Evolutionary conservation across 2,797 vertebrate genomes (phyloP).

Genomic region (Syndactyla subalaris): DNA sequence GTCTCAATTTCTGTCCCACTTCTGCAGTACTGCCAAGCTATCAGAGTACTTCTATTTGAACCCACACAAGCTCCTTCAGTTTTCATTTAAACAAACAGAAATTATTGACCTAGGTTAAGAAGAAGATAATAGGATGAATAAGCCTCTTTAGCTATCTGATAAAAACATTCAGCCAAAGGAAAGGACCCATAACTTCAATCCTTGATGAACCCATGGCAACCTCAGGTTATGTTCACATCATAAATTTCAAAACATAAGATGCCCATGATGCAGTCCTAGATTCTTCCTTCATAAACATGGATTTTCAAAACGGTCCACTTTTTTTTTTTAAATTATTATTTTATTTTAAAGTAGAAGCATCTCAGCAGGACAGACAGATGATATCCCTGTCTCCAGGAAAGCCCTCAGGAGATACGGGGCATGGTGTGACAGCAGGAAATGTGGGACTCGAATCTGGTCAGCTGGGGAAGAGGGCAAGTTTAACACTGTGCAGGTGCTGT

Average conservation of each 20-base stretch:
- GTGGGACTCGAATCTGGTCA: neutral
- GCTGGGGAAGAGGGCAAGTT: neutral
- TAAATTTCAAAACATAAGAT: neutral
- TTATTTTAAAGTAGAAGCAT: neutral
- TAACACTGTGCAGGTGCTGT: neutral
- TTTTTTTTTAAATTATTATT: neutral
- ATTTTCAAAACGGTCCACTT: neutral
- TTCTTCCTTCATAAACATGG: neutral
- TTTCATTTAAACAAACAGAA: neutral
- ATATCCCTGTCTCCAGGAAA: neutral
- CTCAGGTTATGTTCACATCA: neutral
- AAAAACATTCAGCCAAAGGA: neutral
- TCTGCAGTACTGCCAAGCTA: neutral
- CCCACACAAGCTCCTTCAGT: neutral
- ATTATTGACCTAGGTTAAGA: neutral
- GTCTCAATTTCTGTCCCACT: neutral
- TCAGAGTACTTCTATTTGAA: neutral
- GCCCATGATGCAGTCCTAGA: neutral
- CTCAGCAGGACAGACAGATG: neutral
- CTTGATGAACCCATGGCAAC: neutral
- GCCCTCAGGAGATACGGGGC: rapidly evolving
- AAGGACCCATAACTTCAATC: neutral
- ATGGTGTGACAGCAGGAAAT: neutral
- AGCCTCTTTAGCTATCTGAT: neutral
- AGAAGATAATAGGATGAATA: neutral